Percentiles rank a stretch among this genome's conserved stretches.
phyloP scores from a whole-genome alignment of 1,140 invertebrate genomes.

The Nasonia vitripennis region DNA sequence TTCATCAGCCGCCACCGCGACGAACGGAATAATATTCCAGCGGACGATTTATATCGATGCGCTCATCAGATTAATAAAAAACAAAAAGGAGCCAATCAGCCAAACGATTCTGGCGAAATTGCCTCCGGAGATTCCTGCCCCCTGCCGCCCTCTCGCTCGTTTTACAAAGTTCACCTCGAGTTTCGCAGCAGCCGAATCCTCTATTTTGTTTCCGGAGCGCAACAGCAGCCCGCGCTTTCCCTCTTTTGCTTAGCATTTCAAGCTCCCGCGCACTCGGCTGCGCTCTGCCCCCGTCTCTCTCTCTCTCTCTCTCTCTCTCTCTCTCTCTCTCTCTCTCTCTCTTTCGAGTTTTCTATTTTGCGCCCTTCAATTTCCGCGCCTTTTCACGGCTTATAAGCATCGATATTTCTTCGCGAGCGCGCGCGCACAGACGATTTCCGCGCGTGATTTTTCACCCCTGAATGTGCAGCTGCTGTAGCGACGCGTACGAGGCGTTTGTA shows the following conservation, averaged over 20 bases:
- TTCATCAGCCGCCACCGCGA: not conserved
- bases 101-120: not conserved
- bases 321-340: not conserved
- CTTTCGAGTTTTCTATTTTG: not conserved
- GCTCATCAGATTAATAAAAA: slow-evolving; percentile 36
- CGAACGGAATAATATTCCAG: not conserved
- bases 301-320: not conserved
- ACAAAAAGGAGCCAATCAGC: not conserved
- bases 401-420: not conserved
- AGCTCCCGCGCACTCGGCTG: slow-evolving; percentile 6
- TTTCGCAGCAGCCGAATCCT: slow-evolving; percentile 13
- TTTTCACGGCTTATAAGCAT: slow-evolving; percentile 10
- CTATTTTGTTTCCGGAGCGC: slow-evolving; percentile 24
- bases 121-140: slow-evolving; percentile 11
- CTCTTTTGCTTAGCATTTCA: slow-evolving; percentile 1
- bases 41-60: not conserved
- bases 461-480: too few relatives aligned
- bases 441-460: not conserved
- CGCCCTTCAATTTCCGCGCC: slow-evolving; percentile 1
- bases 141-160: not conserved
- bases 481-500: too few relatives aligned
- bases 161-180: not conserved
- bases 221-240: not conserved
- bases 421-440: not conserved
- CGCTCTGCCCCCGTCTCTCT: not conserved